Evolutionary conservation across 2,113 vertebrate genomes (phyloP).

Genomic region (Syngnathus typhle): DNA sequence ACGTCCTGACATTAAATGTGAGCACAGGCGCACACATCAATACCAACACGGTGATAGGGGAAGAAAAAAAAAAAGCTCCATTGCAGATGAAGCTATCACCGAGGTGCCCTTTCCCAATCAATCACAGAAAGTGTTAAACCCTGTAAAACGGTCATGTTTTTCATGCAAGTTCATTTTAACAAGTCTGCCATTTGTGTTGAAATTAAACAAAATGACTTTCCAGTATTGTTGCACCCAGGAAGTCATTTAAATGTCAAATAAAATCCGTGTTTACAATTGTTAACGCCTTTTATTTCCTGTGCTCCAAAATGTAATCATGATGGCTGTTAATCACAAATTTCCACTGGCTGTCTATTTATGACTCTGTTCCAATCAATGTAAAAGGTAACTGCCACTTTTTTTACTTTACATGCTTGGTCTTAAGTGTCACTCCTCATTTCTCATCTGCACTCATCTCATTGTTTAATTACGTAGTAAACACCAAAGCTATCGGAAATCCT

Average conservation of each 20-base stretch:
- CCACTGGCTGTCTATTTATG: background rate
- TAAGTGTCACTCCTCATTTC: background rate
- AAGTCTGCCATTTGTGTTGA: background rate
- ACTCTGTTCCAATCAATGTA: background rate
- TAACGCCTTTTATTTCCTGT: constrained; percentile 7
- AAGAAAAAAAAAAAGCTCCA: constrained; percentile 3
- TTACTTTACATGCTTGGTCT: too few species aligned
- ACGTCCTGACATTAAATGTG: constrained; percentile 51
- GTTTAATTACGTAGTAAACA: background rate
- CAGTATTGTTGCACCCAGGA: constrained; percentile 16
- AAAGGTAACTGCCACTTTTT: background rate
- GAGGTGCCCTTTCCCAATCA: constrained; percentile 4
- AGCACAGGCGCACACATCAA: constrained; percentile 32
- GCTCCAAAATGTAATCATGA: background rate
- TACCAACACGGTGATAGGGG: constrained; percentile 14
- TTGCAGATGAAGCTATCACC: constrained; percentile 8
- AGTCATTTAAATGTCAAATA: constrained; percentile 28
- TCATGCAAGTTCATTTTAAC: constrained; percentile 5
- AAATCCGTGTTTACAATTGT: constrained; percentile 20
- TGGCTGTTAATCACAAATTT: background rate
- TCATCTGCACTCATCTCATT: background rate
- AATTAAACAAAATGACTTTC: constrained; percentile 13
- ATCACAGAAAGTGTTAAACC: background rate
- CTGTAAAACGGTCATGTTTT: constrained; percentile 4
- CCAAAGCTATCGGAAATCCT: background rate